phyloP scores from a whole-genome alignment of 2,113 vertebrate species.

The Pipa parva region DNA sequence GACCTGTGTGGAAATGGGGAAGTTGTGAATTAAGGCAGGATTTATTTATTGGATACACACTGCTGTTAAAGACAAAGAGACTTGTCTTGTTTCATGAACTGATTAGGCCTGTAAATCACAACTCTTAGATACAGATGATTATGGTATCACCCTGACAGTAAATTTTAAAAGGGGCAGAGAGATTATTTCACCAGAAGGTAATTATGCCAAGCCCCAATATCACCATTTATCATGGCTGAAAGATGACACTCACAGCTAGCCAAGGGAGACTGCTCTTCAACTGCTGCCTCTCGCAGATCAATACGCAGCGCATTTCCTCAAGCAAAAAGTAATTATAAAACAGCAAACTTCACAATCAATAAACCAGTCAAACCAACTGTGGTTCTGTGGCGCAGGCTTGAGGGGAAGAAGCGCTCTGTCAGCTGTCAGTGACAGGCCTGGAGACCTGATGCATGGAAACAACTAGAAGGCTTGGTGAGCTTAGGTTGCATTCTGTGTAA shows the following conservation, averaged over 20 bases:
- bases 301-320: constrained; percentile 71
- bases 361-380: constrained; percentile 72
- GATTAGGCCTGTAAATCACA: constrained; percentile 65
- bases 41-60: not conserved
- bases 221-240: constrained; percentile 87
- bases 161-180: constrained; percentile 56
- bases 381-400: constrained; percentile 52
- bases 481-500: too few relatives aligned
- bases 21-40: constrained; percentile 2
- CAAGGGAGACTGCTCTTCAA: constrained; percentile 85
- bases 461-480: too few relatives aligned
- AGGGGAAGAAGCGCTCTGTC: constrained; percentile 55
- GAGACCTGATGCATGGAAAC: too few relatives aligned
- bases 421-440: constrained; percentile 57
- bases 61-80: not conserved
- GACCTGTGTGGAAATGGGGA: not conserved
- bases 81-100: constrained; percentile 51
- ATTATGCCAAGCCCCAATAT: constrained; percentile 77
- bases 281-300: constrained; percentile 74
- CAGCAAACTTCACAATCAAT: constrained; percentile 91
- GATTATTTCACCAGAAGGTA: constrained; percentile 88
- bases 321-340: constrained; percentile 92
- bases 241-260: constrained; percentile 86
- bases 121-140: constrained; percentile 58
- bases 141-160: constrained; percentile 44